phyloP scores from a whole-genome alignment of 2,113 vertebrate species.

The Eubucco bourcierii region DNA sequence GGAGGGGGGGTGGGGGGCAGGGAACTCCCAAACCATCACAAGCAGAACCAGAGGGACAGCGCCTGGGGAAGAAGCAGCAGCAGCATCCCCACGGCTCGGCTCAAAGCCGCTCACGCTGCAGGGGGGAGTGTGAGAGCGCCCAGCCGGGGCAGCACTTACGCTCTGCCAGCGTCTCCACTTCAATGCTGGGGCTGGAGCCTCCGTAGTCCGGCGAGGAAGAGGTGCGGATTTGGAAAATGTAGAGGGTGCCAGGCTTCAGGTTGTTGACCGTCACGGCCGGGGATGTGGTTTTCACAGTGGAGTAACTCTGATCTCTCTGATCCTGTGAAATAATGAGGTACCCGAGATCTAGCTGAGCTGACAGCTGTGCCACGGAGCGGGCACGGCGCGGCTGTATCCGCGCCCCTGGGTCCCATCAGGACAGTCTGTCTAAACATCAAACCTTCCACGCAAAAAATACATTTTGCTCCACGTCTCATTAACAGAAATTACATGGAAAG shows the following conservation, averaged over 20 bases:
- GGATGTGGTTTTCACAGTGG: conserved; percentile 88
- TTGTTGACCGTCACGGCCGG: conserved; percentile 90
- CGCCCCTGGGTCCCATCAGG: background rate
- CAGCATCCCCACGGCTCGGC: background rate
- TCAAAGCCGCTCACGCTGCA: background rate
- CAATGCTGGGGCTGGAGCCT: conserved; percentile 86
- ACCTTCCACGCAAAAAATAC: background rate
- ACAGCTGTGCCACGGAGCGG: background rate
- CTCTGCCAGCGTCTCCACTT: conserved; percentile 92
- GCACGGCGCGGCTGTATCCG: background rate
- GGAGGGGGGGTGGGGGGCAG: too few relatives aligned
- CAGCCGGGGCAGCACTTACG: conserved; percentile 75
- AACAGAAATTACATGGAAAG: background rate
- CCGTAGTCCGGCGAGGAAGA: conserved; percentile 84
- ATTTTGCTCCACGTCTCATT: background rate
- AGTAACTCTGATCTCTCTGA: conserved; percentile 93
- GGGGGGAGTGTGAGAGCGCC: accelerated
- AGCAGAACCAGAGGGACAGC: background rate
- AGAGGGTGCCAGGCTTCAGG: conserved; percentile 91
- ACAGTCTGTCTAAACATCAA: background rate
- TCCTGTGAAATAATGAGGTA: conserved; percentile 75
- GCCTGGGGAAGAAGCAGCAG: too few relatives aligned
- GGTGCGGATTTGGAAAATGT: conserved; percentile 90
- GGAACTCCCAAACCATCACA: too few relatives aligned
- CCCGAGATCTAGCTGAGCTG: background rate